A percentile compares a stretch with the other conserved stretches of the same genome.
phyloP scores from a whole-genome alignment of 1,140 invertebrate species.

The Trachelipus rathkii region DNA sequence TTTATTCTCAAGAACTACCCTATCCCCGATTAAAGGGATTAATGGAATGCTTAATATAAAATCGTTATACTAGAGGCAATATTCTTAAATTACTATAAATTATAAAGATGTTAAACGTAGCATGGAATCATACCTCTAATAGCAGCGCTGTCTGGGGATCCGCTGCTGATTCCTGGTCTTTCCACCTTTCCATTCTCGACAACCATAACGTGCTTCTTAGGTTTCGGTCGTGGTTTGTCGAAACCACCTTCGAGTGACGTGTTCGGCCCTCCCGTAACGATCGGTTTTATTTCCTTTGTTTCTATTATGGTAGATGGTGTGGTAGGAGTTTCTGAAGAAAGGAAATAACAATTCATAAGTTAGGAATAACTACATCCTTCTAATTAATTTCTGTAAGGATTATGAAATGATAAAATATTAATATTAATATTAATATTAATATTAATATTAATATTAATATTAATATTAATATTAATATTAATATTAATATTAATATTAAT shows the following conservation, averaged over 20 bases:
- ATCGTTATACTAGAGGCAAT: too few relatives aligned
- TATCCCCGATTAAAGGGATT: too few relatives aligned
- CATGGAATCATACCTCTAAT: background rate
- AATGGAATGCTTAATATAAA: too few relatives aligned
- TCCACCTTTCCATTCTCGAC: constrained; percentile 26
- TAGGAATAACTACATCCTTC: too few relatives aligned
- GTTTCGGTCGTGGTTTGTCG: constrained; percentile 2
- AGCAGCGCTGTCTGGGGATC: background rate
- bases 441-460: background rate
- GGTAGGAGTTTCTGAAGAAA: background rate
- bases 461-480: too few relatives aligned
- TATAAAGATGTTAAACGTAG: too few relatives aligned
- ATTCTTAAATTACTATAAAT: too few relatives aligned
- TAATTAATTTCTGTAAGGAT: background rate
- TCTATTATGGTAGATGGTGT: background rate
- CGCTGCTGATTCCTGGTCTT: constrained; percentile 16
- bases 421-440: background rate
- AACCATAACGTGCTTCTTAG: constrained; percentile 27
- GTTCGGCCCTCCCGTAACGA: background rate
- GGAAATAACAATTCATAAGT: background rate
- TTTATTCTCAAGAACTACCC: too few relatives aligned
- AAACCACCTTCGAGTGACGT: background rate
- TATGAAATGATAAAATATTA: background rate
- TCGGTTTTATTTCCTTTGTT: background rate
- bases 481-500: too few relatives aligned